Conservation (phyloP, 1,140 invertebrate species). For the Tetraneura akinire region DNA sequence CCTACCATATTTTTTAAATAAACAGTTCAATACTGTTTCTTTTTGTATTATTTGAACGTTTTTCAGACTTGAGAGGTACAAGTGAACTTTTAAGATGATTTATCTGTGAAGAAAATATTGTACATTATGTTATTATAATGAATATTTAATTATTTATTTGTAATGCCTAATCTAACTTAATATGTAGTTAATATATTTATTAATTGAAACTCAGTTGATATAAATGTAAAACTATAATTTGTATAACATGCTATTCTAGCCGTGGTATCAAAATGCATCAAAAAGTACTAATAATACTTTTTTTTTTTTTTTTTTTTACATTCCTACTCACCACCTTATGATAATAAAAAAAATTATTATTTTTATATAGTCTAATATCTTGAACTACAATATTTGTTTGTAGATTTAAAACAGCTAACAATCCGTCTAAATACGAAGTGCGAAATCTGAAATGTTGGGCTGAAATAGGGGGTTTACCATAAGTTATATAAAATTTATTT, state of each 20-base stretch:
- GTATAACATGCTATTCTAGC: conserved; percentile 15
- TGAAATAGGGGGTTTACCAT: conserved; percentile 25
- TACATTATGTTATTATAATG: not conserved
- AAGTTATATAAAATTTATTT: not conserved
- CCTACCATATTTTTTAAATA: conserved; percentile 46
- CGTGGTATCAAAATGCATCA: not conserved
- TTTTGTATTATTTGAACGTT: conserved; percentile 24
- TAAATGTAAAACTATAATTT: not conserved
- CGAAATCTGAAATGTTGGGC: conserved; percentile 38
- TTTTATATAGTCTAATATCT: conserved; percentile 40
- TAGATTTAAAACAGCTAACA: not conserved
- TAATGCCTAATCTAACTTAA: not conserved
- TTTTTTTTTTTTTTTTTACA: not conserved
- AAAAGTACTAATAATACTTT: not conserved
- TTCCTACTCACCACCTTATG: conserved; percentile 23
- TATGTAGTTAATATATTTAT: not conserved
- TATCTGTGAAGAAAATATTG: conserved; percentile 29
- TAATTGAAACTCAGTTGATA: not conserved
- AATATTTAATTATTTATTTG: not conserved
- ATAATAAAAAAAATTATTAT: conserved; percentile 12
- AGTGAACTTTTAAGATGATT: conserved; percentile 35
- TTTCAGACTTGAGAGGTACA: conserved; percentile 36
- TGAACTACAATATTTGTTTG: not conserved
- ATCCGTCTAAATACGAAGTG: conserved; percentile 34
- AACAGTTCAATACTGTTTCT: conserved; percentile 47